Percentiles rank a stretch among this genome's conserved stretches.
phyloP scores from a whole-genome alignment of 2,113 vertebrate species.

The Butastur rufipennis region DNA sequence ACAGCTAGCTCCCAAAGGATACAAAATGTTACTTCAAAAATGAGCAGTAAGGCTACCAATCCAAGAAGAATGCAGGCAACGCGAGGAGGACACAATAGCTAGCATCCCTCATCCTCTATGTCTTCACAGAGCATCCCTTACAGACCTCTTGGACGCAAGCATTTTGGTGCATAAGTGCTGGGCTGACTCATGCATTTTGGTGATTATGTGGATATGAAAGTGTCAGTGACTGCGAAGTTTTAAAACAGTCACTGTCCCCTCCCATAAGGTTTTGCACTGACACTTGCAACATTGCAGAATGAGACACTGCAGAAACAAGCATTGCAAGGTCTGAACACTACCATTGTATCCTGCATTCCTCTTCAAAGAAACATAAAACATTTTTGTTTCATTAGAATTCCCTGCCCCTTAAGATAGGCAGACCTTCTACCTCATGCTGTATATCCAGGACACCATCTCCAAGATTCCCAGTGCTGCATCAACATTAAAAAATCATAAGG shows the following conservation, averaged over 20 bases:
- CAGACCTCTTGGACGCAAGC: not conserved
- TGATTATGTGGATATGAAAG: rapidly evolving
- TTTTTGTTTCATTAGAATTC: not conserved
- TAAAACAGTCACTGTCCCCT: not conserved
- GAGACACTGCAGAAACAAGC: not conserved
- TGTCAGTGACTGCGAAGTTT: not conserved
- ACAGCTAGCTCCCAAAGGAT: not conserved
- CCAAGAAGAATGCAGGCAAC: not conserved
- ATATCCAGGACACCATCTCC: not conserved
- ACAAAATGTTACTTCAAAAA: not conserved
- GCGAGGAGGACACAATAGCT: rapidly evolving
- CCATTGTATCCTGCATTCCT: not conserved
- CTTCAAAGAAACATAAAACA: not conserved
- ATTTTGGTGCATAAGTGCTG: rapidly evolving
- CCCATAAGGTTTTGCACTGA: not conserved
- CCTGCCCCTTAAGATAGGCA: not conserved
- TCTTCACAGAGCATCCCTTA: not conserved
- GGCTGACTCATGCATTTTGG: not conserved
- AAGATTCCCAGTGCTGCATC: not conserved
- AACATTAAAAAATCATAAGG: not conserved
- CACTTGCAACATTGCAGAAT: not conserved
- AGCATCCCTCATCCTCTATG: not conserved
- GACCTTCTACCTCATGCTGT: not conserved
- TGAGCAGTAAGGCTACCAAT: not conserved
- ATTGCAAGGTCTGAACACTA: not conserved